Base-by-base conservation (phyloP, 2,888 invertebrate genomes). In the Atethmia centrago region DNA sequence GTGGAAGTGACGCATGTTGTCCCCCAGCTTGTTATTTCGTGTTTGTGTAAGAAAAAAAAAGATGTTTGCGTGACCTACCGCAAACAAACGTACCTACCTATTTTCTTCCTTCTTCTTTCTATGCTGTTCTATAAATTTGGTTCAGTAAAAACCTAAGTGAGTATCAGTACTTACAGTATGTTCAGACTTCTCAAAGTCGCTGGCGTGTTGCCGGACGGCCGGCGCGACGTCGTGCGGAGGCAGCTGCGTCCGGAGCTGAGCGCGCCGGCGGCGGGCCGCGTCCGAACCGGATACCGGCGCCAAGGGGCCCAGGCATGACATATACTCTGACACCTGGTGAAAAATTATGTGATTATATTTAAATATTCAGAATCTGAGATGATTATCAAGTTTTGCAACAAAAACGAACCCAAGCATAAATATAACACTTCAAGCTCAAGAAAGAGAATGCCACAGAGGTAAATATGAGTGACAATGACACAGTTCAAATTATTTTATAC, bases 221-320 rank as follows among this genome's bases (percentile, higher is more conserved):
- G 95, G 91, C 8, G 98, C 98, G 63, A 98, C 97, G 90, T 98
- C 98, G 89, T 98, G 98, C 2, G 98, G 97, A 19, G 98, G 98
- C 73, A 99, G 97, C 94, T 99, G 99, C 79, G 98, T 98, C 88
- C 98, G 98, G 9, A 99, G 96, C 87, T 98, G 97, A 74, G 98
- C 98, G 85, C 98, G 98, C 28, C 99, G 96, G 84, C 97, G 97
- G 66, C 97, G 97, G 0, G 98, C 98, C 47, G 98, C 99, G 79
- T 97, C 97, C 58, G 98, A 98, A 0, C 98, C 98, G 66, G 97
- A 97, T 56, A 99, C 97, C 2, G 99, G 99, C 64, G 98, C 97
- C 88, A 98, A 97, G 0, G 97, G 94, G 1, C 98, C 98, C 88
- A 98, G 92, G 86, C 97, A 97, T 36, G 97, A 97, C 97, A 97